Percentiles rank a stretch among this genome's conserved stretches.
These are phyloP conservation scores for Monochamus alternatus DNA, from an alignment of 2,888 invertebrate genomes.

Conservation along the genomic window DNA sequence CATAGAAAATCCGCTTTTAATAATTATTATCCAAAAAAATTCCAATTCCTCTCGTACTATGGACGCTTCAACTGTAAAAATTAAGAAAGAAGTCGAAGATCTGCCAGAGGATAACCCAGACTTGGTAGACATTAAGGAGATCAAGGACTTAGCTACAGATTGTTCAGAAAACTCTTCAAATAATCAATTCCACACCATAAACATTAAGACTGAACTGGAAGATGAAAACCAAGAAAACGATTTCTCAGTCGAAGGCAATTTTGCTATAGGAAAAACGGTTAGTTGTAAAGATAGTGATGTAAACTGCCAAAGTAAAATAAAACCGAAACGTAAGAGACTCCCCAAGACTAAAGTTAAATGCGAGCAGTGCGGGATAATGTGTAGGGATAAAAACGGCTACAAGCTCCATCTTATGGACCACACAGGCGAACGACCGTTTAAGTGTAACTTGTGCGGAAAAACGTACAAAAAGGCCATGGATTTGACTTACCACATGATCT, in stretches of 20 bases:
- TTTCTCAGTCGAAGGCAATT: background rate
- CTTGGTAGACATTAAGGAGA: background rate
- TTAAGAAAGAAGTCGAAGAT: slow-evolving; percentile 1
- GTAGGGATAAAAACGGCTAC: background rate
- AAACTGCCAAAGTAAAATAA: no score
- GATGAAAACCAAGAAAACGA: background rate
- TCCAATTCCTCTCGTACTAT: no score
- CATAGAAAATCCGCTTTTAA: no score
- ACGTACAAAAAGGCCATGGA: background rate
- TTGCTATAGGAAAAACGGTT: background rate
- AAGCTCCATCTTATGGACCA: slow-evolving; percentile 8
- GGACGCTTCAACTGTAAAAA: background rate
- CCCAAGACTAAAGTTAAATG: slow-evolving; percentile 7
- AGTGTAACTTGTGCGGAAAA: background rate
- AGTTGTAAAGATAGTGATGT: background rate
- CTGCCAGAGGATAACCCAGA: slow-evolving; percentile 4
- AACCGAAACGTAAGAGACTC: background rate
- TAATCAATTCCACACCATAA: background rate
- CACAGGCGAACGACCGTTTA: slow-evolving; percentile 5
- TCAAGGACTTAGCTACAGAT: background rate
- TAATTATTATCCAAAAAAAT: no score
- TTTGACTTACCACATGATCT: slow-evolving; percentile 3
- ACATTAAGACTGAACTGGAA: background rate
- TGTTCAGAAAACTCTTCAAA: background rate
- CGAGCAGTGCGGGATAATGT: background rate